Conservation (phyloP, 1,140 invertebrate genomes). For the Tetramorium simillimum region DNA sequence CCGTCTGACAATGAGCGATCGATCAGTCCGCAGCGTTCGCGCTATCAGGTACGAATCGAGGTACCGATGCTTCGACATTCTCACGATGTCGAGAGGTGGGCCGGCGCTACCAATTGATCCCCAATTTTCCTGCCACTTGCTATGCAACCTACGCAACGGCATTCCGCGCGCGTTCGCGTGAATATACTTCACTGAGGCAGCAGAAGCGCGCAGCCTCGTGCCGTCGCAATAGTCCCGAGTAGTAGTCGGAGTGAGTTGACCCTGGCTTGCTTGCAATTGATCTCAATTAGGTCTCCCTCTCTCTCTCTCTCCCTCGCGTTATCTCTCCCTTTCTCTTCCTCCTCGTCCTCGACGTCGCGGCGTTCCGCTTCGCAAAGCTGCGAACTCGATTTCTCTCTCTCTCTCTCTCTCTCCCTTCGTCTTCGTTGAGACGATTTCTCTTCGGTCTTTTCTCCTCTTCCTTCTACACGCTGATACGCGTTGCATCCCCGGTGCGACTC, state of each 20-base stretch:
- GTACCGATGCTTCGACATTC: conserved; percentile 52
- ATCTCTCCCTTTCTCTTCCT: background rate
- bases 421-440: conserved; percentile 31
- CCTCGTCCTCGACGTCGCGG: background rate
- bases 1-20: background rate
- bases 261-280: conserved; percentile 82
- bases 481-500: conserved; percentile 45
- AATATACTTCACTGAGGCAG: conserved; percentile 42
- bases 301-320: conserved; percentile 31
- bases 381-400: background rate
- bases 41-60: conserved; percentile 48
- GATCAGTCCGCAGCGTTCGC: background rate
- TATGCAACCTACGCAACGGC: conserved; percentile 68
- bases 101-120: conserved; percentile 69
- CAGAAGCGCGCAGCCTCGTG: conserved; percentile 46
- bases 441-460: conserved; percentile 23
- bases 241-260: conserved; percentile 76
- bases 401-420: conserved; percentile 15
- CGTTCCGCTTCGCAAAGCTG: conserved; percentile 1
- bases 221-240: conserved; percentile 62
- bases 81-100: conserved; percentile 57
- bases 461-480: background rate
- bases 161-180: conserved; percentile 60
- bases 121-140: conserved; percentile 73
- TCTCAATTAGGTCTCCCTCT: conserved; percentile 80